phyloP scores from a whole-genome alignment of 1,140 invertebrate genomes.

The Pogonomyrmex californicus region DNA sequence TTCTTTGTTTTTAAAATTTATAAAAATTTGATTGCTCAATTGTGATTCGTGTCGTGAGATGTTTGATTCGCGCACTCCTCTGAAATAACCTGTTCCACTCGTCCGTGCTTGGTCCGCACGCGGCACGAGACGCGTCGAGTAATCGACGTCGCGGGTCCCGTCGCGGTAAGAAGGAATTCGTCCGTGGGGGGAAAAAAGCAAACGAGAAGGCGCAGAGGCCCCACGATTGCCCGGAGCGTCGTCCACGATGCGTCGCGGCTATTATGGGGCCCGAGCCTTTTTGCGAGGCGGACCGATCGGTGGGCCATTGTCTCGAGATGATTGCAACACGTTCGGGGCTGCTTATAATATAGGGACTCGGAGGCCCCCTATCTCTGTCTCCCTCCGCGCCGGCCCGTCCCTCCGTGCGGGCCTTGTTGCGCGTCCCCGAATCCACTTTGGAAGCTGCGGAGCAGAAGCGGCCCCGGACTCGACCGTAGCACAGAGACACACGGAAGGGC shows the following conservation, averaged over 20 bases:
- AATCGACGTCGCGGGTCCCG: conserved; percentile 57
- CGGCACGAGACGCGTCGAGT: conserved; percentile 51
- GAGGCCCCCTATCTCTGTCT: conserved; percentile 66
- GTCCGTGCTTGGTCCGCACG: conserved; percentile 29
- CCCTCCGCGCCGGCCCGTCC: conserved; percentile 56
- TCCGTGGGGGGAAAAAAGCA: conserved; percentile 50
- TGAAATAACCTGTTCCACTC: conserved; percentile 39
- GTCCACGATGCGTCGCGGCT: conserved; percentile 81
- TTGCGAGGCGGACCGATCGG: conserved; percentile 81
- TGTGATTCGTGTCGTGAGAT: conserved; percentile 3
- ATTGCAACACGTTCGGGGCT: conserved; percentile 86
- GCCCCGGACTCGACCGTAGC: conserved; percentile 45
- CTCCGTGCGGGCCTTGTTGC: conserved; percentile 48
- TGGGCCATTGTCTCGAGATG: conserved; percentile 86
- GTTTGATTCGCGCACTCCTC: conserved; percentile 39
- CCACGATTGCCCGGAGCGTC: conserved; percentile 76
- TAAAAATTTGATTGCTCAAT: background rate
- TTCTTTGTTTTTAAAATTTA: conserved; percentile 2
- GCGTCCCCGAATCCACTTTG: conserved; percentile 50
- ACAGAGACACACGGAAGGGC: conserved; percentile 77
- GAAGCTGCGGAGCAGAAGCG: conserved; percentile 70
- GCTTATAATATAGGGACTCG: conserved; percentile 85
- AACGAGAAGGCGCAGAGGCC: conserved; percentile 55
- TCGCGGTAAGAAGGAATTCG: conserved; percentile 60
- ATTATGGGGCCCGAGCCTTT: conserved; percentile 84